Evolutionary conservation across 2,797 vertebrate genomes (phyloP), one percentile per base, ranked within the genome.

Genomic region (Mionectes olivaceus): DNA sequence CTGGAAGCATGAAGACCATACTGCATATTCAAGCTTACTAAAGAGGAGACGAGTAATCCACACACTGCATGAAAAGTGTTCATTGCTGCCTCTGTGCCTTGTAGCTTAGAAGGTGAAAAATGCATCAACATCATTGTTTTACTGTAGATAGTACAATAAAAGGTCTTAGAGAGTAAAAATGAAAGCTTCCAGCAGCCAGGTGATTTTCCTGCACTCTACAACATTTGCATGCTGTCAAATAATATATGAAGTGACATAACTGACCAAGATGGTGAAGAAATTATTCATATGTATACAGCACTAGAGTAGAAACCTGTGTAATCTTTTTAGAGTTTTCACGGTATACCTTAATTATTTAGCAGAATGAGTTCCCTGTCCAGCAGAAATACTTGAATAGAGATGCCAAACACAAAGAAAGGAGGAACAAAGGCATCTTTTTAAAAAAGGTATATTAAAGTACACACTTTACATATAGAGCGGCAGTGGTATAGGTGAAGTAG

Each of bases 51-150:
- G 41, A 89, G 24, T 33, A 83, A 94, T 37, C 23, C 32, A 25
- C 2, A 25, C 0, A 0, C 30, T 24, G 16, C 1, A 7, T 35
- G 5, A n/a, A 89, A 87, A 27, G 3, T 53, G 19, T 59, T 78
- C 11, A 1, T 60, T 81, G 18, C 32, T 89, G 83, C 32, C 67
- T 68, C 53, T 84, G 47, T 86, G 44, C 87, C 77, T 56, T n/a
- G 21, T 27, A n/a, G 33, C 9, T 13, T 10, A 52, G 43, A 53
- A 75, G 32, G 69, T 47, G 41, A 75, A 76, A 87, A 82, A 60
- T 19, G 7, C 21, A 65, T 60, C 37, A 39, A 24, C 33, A 12
- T 56, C 28, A 11, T 28, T 68, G 9, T 78, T 83, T 61, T 67
- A 18, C 73, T 81, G 21, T 19, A 67, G 39, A 35, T 12, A 52